These are phyloP conservation scores for Amphiura filiformis DNA, from an alignment of 35 echinoderm and acorn worm genomes.

Conservation along the genomic window DNA sequence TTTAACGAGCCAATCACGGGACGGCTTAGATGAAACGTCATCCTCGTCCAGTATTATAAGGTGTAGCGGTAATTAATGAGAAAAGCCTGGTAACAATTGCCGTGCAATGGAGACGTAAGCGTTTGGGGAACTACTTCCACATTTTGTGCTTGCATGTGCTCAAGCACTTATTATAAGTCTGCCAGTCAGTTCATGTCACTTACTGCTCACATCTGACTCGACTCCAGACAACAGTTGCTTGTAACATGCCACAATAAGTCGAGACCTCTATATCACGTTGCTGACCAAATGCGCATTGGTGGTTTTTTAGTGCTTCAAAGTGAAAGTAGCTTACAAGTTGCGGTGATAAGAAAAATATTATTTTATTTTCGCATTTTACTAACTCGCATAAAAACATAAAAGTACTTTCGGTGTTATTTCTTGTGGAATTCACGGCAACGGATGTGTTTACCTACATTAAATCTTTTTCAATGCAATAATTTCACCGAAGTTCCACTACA, in stretches of 20 bases:
- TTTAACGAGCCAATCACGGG: neutral
- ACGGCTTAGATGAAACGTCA: neutral
- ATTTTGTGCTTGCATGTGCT: neutral
- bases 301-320: neutral
- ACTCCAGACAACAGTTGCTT: neutral
- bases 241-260: conserved; percentile 5
- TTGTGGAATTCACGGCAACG: no score
- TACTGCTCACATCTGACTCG: neutral
- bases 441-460: no score
- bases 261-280: neutral
- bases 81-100: neutral
- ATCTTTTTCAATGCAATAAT: no score
- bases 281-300: neutral
- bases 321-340: neutral
- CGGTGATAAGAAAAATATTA: no score
- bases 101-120: neutral
- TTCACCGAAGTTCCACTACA: no score
- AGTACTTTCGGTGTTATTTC: no score
- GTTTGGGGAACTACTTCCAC: neutral
- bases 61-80: conserved; percentile 3
- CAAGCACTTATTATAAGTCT: no score
- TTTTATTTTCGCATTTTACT: no score
- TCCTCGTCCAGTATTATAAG: conserved; percentile 6
- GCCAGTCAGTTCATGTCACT: neutral
- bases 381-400: no score